Conservation (phyloP, 1,140 invertebrate genomes). For the Diachasmimorpha longicaudata region DNA sequence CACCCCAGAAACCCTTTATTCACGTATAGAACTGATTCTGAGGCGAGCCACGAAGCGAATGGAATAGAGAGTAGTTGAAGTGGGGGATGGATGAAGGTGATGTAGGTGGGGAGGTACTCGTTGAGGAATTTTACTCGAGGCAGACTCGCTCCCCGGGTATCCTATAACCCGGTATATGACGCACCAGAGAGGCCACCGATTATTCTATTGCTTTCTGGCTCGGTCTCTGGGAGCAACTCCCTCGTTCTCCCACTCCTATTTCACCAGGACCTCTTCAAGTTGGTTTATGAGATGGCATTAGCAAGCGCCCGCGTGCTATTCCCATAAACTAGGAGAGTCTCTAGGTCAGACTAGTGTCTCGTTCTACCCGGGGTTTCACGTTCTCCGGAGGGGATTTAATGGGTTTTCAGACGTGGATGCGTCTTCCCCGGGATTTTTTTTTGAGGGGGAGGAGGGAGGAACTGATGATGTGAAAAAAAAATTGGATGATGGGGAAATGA, state of each 20-base stretch:
- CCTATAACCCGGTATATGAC: conserved; percentile 19
- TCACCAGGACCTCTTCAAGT: conserved; percentile 11
- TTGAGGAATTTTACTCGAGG: conserved; percentile 58
- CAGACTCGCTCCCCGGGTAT: conserved; percentile 55
- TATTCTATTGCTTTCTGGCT: neutral
- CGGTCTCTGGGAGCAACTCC: neutral
- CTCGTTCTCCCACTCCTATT: neutral
- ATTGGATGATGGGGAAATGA: no score
- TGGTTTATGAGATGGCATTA: conserved; percentile 47
- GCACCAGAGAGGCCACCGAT: neutral
- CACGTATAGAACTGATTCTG: neutral
- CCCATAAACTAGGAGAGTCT: conserved; percentile 51
- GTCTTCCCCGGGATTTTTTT: neutral
- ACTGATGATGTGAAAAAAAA: no score
- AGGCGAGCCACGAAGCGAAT: conserved; percentile 13
- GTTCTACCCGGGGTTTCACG: conserved; percentile 11
- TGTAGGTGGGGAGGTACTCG: conserved; percentile 25
- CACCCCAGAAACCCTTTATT: neutral
- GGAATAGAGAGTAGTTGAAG: neutral
- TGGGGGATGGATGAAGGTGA: neutral
- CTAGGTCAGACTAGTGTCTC: conserved; percentile 51
- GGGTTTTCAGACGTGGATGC: neutral
- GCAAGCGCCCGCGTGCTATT: conserved; percentile 34
- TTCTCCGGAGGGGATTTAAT: neutral
- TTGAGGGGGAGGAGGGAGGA: no score